These are phyloP conservation scores for Polyommatus iphigenia DNA, from an alignment of 2,888 invertebrate species.

Conservation along the genomic window DNA sequence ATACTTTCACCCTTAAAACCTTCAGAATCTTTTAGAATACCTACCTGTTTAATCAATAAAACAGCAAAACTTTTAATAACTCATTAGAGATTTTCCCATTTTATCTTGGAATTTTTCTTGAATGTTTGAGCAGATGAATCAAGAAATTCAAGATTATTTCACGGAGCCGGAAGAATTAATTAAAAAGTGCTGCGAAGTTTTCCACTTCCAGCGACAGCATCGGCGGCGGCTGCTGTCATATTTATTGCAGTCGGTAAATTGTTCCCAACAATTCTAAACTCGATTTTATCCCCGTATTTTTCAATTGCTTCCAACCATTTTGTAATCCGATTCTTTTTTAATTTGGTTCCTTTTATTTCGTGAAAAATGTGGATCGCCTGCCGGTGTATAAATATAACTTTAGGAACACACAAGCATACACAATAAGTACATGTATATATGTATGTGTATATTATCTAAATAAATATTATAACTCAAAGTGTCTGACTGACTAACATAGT, in stretches of 20 bases:
- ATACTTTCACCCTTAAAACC: no score
- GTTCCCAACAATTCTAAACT: conserved; percentile 12
- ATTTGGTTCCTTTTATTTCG: neutral
- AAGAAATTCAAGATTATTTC: conserved; percentile 76
- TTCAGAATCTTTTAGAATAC: no score
- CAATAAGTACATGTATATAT: no score
- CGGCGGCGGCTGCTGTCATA: conserved; percentile 69
- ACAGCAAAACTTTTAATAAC: conserved; percentile 26
- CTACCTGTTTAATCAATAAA: no score
- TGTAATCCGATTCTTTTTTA: neutral
- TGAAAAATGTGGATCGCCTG: no score
- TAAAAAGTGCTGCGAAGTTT: conserved; percentile 69
- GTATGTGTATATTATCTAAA: no score
- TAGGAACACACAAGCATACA: no score
- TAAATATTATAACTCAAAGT: no score
- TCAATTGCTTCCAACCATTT: conserved; percentile 7
- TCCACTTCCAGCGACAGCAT: conserved; percentile 75
- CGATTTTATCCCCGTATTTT: neutral
- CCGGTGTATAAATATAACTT: no score
- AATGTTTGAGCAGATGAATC: conserved; percentile 62
- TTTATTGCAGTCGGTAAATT: conserved; percentile 70
- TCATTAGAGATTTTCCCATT: neutral
- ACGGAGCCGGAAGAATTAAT: conserved; percentile 76
- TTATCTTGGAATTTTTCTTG: neutral
- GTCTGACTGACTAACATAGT: no score